Base-by-base conservation (phyloP, 2,888 invertebrate species). In the Eilema griseolum region DNA sequence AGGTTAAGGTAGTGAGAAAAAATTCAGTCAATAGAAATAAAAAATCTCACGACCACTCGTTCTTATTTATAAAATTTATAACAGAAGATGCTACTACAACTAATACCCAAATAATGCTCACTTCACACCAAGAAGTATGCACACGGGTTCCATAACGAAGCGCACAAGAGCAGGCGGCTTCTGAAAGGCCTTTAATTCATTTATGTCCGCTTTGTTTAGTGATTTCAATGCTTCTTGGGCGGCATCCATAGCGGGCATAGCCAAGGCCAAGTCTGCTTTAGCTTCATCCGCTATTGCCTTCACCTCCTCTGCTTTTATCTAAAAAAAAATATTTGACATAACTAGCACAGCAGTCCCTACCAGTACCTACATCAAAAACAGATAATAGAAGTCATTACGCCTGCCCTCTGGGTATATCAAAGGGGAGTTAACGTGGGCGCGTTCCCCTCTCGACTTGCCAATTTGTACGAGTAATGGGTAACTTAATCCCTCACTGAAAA, bases 91-190 rank as follows among this genome's bases (percentile, higher is more conserved):
- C 37, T 12, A 16, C n/a, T 5, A 16, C 16, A 41, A 41, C 16
- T 41, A 41, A 41, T 41, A 12, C 12, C 0, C 12, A 41, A 41
- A 41, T 10, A 14, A 16, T n/a, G 93, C 96, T 92, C 90, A 98
- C 98, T 98, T 98, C 71, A 96, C 96, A 4, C 97, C 97, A 12
- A 99, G 91, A 0, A 99, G 95, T 74, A 98, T 96, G 90, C 98
- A 98, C 14, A 99, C 97, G 12, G 98, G 97, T 90, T 99, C 99
- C 98, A 99, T 98, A 4, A 98, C 98, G 81, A 98, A 98, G 75
- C 97, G 96, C 10, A 99, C 98, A 12, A 99, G 93, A 24, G 96
- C 96, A 0, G 99, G 99, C 0, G 99, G 99, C 84, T 98, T 98
- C 79, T 97, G 97, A 88, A 98, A 98, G 0, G 98, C 98, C 85